Base-by-base conservation (phyloP, 2,888 invertebrate genomes). In the Hetaerina titia region DNA sequence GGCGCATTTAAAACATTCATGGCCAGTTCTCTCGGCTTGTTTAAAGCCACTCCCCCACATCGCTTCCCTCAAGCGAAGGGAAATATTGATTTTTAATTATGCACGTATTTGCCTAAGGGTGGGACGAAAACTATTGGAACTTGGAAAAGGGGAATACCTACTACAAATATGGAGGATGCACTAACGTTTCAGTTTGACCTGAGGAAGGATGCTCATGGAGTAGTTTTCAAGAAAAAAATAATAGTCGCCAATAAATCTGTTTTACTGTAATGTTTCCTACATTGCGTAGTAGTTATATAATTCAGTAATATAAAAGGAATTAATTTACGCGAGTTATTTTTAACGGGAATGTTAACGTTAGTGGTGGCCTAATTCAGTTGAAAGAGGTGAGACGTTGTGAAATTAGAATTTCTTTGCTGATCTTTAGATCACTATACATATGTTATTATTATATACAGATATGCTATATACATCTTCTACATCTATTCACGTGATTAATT, bases 21-120 rank as follows among this genome's bases (percentile, higher is more conserved):
- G 74, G 9, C 22, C 74, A n/a, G 15, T 45, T 45, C 90, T 90
- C 69, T 17, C 58, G 90, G 45, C n/a, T 56, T 45, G 63, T 90
- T 64, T 90, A 17, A n/a, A 56, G 56, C n/a, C 8, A 19, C n/a
- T 57, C 56, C 31, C 56, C 56, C 56, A 22, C 22, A 17, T 69
- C 15, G n/a, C 56, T 25, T 81, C 81, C 69, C 81, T 31, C 81
- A 15, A 31, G 81, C 31, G 56, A 22, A 56, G 22, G 31, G 19
- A 92, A 64, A 74, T 69, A 92, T 57, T 69, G 74, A 92, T 56
- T 92, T 92, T 92, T 92, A 92, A 92, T 92, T 92, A 92, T 69
- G 69, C 92, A 92, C 15, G 56, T 74, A 92, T 74, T 92, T 56
- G 92, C 69, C 92, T 45, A 92, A 22, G 56, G 92, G n/a, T n/a